Evolutionary conservation across 2,113 vertebrate species (phyloP).

Genomic region (Girardinichthys multiradiatus): DNA sequence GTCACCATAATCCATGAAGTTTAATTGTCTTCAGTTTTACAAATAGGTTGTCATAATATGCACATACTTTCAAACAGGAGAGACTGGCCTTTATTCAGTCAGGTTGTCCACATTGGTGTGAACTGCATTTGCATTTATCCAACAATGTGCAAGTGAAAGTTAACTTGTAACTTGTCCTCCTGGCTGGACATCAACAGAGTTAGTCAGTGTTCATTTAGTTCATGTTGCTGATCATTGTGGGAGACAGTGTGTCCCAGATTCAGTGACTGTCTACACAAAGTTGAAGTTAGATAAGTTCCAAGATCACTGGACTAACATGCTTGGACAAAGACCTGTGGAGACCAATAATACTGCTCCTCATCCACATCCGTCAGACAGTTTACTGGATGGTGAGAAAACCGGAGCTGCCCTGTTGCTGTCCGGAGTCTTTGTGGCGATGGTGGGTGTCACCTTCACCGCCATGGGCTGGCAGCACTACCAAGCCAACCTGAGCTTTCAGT

Average conservation of each 20-base stretch:
- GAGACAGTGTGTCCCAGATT: not conserved
- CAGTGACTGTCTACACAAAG: not conserved
- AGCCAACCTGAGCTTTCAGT: slow-evolving; percentile 72
- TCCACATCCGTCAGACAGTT: slow-evolving; percentile 53
- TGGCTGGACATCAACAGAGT: not conserved
- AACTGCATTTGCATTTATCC: not conserved
- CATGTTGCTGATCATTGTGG: not conserved
- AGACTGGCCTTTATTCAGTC: not conserved
- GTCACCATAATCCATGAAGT: not conserved
- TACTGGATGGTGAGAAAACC: slow-evolving; percentile 78
- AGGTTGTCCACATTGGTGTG: not conserved
- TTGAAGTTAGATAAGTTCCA: not conserved
- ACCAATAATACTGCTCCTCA: slow-evolving; percentile 39
- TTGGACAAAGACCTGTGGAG: slow-evolving; percentile 13
- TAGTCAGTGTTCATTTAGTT: slow-evolving; percentile 16
- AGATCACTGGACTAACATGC: slow-evolving; percentile 13
- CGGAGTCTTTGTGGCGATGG: slow-evolving; percentile 82
- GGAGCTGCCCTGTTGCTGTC: slow-evolving; percentile 84
- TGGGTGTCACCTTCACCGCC: slow-evolving; percentile 84
- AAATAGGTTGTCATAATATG: not conserved
- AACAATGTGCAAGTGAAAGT: slow-evolving; percentile 15
- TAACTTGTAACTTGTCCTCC: slow-evolving; percentile 45
- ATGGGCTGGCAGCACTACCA: slow-evolving; percentile 85
- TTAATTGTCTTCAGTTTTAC: not conserved
- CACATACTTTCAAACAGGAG: not conserved